phyloP scores from a whole-genome alignment of 2,888 invertebrate species.

The Coleophora deauratella region DNA sequence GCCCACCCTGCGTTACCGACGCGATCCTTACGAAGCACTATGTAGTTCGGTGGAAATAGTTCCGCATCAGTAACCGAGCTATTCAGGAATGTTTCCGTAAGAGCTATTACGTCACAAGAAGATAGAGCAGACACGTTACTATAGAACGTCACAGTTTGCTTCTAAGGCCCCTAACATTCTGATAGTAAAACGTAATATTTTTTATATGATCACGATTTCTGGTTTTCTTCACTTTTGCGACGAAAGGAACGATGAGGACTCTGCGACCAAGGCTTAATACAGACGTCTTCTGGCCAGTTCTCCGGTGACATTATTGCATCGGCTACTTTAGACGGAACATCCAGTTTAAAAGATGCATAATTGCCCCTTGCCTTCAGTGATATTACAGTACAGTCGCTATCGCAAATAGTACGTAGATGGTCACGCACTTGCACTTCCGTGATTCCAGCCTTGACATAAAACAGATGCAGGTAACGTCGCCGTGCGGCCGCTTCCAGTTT shows the following conservation, averaged over 20 bases:
- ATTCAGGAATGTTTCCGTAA: slow-evolving; percentile 5
- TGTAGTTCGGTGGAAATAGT: slow-evolving; percentile 1
- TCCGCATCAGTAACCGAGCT: slow-evolving; percentile 2
- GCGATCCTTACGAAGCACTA: slow-evolving; percentile 6
- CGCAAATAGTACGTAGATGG: not conserved
- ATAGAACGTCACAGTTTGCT: no score
- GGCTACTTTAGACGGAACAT: not conserved
- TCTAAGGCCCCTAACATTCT: no score
- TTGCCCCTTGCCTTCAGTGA: not conserved
- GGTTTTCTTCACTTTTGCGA: no score
- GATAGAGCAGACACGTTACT: no score
- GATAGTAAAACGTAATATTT: no score
- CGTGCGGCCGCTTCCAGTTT: not conserved
- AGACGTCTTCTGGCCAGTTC: not conserved
- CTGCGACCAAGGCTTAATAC: not conserved
- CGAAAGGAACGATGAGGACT: no score
- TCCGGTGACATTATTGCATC: not conserved
- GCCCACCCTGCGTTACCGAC: slow-evolving; percentile 1
- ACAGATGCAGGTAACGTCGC: not conserved
- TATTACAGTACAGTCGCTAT: not conserved
- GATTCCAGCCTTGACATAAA: not conserved
- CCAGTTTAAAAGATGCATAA: not conserved
- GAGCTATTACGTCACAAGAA: not conserved
- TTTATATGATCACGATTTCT: no score
- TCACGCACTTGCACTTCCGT: not conserved